A percentile compares a stretch with the other conserved stretches of the same genome.
Conservation (phyloP, 2,113 vertebrate genomes). For the Cinclus cinclus region DNA sequence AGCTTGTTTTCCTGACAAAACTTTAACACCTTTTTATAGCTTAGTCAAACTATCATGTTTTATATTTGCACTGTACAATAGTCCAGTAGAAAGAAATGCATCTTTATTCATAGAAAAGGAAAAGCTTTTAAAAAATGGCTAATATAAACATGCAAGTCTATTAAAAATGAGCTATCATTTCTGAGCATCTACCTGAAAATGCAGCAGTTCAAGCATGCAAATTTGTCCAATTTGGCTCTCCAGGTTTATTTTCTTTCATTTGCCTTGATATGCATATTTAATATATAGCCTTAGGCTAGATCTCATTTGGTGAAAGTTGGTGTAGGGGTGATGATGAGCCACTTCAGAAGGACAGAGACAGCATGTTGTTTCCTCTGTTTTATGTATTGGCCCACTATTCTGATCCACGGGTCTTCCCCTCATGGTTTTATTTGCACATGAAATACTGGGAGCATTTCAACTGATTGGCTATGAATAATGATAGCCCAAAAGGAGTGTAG, state of each 20-base stretch:
- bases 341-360: conserved; percentile 86
- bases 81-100: background rate
- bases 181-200: conserved; percentile 64
- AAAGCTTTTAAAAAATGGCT: background rate
- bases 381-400: conserved; percentile 81
- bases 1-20: conserved; percentile 47
- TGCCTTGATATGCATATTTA: conserved; percentile 99
- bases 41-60: background rate
- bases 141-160: background rate
- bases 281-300: conserved; percentile 89
- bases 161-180: conserved; percentile 28
- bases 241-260: conserved; percentile 90
- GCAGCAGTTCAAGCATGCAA: conserved; percentile 73
- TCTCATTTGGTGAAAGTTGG: conserved; percentile 92
- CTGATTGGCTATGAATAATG: conserved; percentile 80
- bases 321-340: conserved; percentile 88
- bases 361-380: conserved; percentile 80
- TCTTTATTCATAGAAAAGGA: background rate
- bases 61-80: background rate
- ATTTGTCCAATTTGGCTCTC: conserved; percentile 89
- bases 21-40: conserved; percentile 19
- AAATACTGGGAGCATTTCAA: conserved; percentile 79
- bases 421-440: conserved; percentile 91
- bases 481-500: conserved; percentile 76
- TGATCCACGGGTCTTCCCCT: conserved; percentile 77